Evolutionary conservation across 2,888 invertebrate species (phyloP), one percentile per base, ranked within the genome.

Genomic region (Podabrus alpinus): DNA sequence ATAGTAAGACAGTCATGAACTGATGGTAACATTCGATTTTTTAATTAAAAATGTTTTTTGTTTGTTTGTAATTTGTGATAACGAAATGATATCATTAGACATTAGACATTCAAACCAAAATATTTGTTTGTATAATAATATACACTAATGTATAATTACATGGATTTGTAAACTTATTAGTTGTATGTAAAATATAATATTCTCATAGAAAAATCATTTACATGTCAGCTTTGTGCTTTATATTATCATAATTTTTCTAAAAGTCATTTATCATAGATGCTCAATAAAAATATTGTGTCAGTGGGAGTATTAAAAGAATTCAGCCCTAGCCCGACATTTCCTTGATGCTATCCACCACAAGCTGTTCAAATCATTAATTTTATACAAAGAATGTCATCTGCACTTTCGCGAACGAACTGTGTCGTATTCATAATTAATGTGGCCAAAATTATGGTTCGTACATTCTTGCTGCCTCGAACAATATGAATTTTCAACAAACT

Each of bases 371-470:
- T 84, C 85, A 85, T 85, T 85, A 85, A 85, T 85, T 84, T 83
- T 81, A 81, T 80, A 83, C 83, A 84, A 85, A 85, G 84, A 84
- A 84, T 84, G 85, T 84, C 85, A 84, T 82, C 82, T 80, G 83
- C 85, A 85, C 83, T 83, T 84, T 84, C 81, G 83, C 79, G 81
- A 78, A 79, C 81, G 80, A 82, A 83, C 82, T 83, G 83, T 84
- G 84, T 84, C 84, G 83, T 83, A 84, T 83, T 80, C 83, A 83
- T 84, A 85, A 85, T 85, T 85, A 85, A 85, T 85, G 84, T 83
- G 82, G 81, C 81, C 82, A 77, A 83, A 84, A 83, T 85, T 84
- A 83, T 82, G 83, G 83, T 76, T 77, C 77, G 77, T 73, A 79
- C 80, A 79, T 78, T 76, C 75, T 75, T 78, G 66, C 72, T 69